phyloP scores from a whole-genome alignment of 2,113 vertebrate species.

The Chionodraco myersi region DNA sequence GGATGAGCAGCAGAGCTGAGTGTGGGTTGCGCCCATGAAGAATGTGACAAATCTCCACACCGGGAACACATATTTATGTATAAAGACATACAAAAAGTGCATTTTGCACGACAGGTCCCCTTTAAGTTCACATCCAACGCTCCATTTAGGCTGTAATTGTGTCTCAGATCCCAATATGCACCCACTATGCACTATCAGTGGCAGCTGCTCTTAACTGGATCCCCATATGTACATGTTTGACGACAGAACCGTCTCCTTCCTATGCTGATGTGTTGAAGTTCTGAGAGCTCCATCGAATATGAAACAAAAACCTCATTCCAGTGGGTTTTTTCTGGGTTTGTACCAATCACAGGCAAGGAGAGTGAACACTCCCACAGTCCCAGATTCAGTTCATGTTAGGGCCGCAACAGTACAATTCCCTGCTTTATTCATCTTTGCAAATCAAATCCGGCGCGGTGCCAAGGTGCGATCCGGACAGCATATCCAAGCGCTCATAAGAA shows the following conservation, averaged over 20 bases:
- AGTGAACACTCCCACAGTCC: not conserved
- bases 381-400: not conserved
- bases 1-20: no score
- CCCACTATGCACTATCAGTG: conserved; percentile 13
- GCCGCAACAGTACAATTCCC: conserved; percentile 1
- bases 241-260: not conserved
- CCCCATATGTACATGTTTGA: not conserved
- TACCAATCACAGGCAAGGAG: not conserved
- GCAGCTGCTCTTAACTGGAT: not conserved
- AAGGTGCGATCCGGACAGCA: conserved; percentile 39
- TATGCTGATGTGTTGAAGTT: conserved; percentile 5
- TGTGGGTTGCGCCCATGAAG: no score
- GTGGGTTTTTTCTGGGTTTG: not conserved
- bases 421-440: conserved; percentile 34
- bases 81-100: no score
- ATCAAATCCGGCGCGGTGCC: conserved; percentile 7
- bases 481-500: conserved; percentile 50
- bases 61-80: no score
- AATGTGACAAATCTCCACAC: no score
- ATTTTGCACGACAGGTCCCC: no score
- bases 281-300: not conserved
- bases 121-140: no score
- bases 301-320: not conserved
- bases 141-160: not conserved
- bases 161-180: conserved; percentile 59